These are phyloP conservation scores for Pygmarrhopalites habei DNA, from an alignment of 1,140 invertebrate species.

Conservation along the genomic window DNA sequence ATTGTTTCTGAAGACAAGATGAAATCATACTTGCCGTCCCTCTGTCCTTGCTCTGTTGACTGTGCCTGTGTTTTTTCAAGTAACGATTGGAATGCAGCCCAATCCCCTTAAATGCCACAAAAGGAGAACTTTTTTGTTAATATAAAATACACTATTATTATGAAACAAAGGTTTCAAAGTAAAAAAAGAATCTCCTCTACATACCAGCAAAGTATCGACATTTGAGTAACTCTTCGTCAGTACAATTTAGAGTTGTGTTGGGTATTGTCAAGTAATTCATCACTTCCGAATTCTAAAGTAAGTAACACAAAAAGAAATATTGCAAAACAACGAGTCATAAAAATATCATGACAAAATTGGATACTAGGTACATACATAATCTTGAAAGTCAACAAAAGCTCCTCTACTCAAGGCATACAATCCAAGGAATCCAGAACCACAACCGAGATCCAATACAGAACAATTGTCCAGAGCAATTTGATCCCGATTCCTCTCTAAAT, in stretches of 20 bases:
- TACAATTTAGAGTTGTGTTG: constrained; percentile 64
- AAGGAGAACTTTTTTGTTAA: no score
- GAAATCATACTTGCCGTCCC: constrained; percentile 59
- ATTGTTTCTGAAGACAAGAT: constrained; percentile 87
- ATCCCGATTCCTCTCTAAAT: constrained; percentile 47
- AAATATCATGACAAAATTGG: background rate
- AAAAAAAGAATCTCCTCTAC: no score
- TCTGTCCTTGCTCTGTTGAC: constrained; percentile 31
- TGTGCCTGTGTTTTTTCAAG: constrained; percentile 40
- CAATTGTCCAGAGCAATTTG: constrained; percentile 45
- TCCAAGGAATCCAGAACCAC: constrained; percentile 74
- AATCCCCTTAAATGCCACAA: no score
- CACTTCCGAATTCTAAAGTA: constrained; percentile 67
- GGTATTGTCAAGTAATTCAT: constrained; percentile 64
- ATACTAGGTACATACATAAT: constrained; percentile 60
- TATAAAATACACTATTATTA: no score
- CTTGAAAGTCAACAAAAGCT: constrained; percentile 72
- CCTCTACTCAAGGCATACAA: constrained; percentile 59
- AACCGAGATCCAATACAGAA: constrained; percentile 70
- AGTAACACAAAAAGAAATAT: background rate
- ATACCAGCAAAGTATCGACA: constrained; percentile 67
- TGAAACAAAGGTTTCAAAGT: no score
- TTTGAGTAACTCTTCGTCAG: constrained; percentile 43
- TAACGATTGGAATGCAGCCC: constrained; percentile 56
- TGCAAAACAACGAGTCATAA: background rate